Percentiles rank a stretch among this genome's conserved stretches.
phyloP scores from a whole-genome alignment of 2,797 vertebrate genomes.

The Hyperoplus immaculatus region DNA sequence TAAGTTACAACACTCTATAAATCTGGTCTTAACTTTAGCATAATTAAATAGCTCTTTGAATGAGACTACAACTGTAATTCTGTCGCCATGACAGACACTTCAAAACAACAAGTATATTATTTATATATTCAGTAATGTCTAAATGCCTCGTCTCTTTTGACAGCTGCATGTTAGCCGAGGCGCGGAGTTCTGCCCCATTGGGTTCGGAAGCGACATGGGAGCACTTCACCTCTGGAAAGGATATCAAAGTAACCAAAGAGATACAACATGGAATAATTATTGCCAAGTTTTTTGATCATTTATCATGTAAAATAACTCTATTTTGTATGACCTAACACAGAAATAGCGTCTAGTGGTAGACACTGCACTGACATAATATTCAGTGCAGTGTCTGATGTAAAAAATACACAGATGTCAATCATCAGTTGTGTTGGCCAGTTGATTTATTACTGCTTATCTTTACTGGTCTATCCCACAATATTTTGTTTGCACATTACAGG shows the following conservation, averaged over 20 bases:
- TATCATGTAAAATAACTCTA: background rate
- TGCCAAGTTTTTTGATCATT: background rate
- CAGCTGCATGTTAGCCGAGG: slow-evolving; percentile 67
- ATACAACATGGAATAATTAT: background rate
- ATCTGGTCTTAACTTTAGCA: background rate
- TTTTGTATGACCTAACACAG: background rate
- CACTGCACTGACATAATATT: background rate
- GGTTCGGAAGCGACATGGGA: slow-evolving; percentile 24
- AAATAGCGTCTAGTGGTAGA: background rate
- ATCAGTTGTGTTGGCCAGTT: background rate
- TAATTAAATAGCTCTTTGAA: background rate
- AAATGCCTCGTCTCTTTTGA: background rate
- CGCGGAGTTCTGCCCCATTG: slow-evolving; percentile 17
- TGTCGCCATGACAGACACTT: too few species aligned
- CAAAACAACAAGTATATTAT: too few species aligned
- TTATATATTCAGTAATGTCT: background rate
- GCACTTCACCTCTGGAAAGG: background rate
- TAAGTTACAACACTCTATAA: background rate
- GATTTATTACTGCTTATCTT: background rate
- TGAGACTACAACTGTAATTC: background rate
- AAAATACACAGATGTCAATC: background rate
- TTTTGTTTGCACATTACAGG: background rate
- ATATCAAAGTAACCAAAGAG: slow-evolving; percentile 50
- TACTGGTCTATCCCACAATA: background rate
- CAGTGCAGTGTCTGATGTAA: too few species aligned